Base-by-base conservation (phyloP, 2,888 invertebrate genomes). In the Encarsia formosa region DNA sequence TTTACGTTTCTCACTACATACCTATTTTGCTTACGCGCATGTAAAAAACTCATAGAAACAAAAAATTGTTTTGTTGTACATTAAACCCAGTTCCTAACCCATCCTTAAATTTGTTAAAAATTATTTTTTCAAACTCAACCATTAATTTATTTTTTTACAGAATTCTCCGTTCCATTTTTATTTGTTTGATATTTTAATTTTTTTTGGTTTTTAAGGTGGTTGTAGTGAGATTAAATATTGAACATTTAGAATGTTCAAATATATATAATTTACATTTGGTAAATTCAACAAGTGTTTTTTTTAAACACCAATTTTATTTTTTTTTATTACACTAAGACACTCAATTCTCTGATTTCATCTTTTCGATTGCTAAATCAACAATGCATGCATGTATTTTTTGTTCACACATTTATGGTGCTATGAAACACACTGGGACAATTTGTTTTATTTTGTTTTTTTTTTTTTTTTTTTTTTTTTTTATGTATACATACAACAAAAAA, bases 11-110 rank as follows among this genome's bases (percentile, higher is more conserved):
- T 71, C 65, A 69, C 67, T 66, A 68, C 64, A 66, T 63, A 68
- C 64, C 66, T 65, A 66, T 45, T 45, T 39, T 39, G 69, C 69
- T 72, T 71, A 66, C 64, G 69, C 69, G 71, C 71, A 70, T 71
- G 71, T 63, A 63, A 66, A 60, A 62, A 58, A 56, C 29, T 45
- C 46, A 56, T 61, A 59, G 53, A 41, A 38, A 20, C 22, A 26
- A 44, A 50, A 47, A 16, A 34, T 44, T 44, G 49, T 53, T 38
- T 23, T 11, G 19, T 22, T n/a, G 22, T 38, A n/a, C n/a, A n/a
- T n/a, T n/a, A n/a, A n/a, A n/a, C n/a, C n/a, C n/a, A n/a, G n/a
- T n/a, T n/a, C n/a, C n/a, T n/a, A n/a, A n/a, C n/a, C n/a, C n/a
- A n/a, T n/a, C n/a, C n/a, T n/a, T n/a, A n/a, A n/a, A n/a, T n/a